Conservation (phyloP, 2,797 vertebrate genomes). For the Alectoris magna region DNA sequence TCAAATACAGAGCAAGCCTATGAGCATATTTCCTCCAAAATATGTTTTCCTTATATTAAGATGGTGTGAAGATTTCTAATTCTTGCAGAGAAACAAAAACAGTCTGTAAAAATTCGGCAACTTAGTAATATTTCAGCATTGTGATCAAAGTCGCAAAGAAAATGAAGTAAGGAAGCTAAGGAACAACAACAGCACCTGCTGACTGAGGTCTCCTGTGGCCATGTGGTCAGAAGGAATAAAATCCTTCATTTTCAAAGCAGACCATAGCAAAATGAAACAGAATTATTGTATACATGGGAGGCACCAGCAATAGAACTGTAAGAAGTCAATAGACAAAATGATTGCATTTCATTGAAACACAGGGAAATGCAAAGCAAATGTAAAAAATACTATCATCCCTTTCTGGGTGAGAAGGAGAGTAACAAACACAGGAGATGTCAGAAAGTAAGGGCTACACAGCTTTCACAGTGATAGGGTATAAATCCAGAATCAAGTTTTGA, state of each 20-base stretch:
- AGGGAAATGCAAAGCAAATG: neutral
- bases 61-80: constrained; percentile 20
- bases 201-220: neutral
- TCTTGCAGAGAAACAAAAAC: constrained; percentile 26
- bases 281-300: neutral
- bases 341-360: neutral
- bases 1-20: neutral
- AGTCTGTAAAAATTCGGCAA: neutral
- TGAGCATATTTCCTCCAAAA: neutral
- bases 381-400: neutral
- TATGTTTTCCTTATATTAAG: constrained; percentile 2
- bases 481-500: neutral
- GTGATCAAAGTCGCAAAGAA: neutral
- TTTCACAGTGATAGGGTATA: neutral
- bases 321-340: neutral
- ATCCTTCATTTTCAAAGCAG: neutral
- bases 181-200: neutral
- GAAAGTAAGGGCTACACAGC: neutral
- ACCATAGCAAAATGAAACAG: neutral
- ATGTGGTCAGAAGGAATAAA: neutral
- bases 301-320: neutral
- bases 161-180: neutral
- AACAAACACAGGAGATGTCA: neutral
- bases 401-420: neutral
- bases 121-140: neutral